phyloP scores from a whole-genome alignment of 2,888 invertebrate genomes.

The Melanchra persicariae region DNA sequence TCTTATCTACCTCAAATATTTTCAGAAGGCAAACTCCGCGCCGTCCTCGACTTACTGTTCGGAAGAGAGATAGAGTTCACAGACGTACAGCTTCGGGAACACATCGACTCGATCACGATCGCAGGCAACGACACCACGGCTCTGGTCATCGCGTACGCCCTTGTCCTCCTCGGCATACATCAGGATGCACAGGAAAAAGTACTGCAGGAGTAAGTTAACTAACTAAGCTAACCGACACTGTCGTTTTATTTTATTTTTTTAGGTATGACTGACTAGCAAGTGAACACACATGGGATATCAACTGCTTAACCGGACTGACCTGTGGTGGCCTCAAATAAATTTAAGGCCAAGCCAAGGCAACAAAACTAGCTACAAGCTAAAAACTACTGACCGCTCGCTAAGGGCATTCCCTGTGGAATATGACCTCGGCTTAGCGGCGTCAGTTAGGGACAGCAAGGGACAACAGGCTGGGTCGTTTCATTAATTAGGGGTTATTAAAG shows the following conservation, averaged over 20 bases:
- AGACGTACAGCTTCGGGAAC: conserved; percentile 89
- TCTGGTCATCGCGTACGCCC: conserved; percentile 85
- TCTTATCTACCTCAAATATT: not conserved
- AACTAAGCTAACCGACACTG: not conserved
- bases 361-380: no score
- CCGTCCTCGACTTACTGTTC: conserved; percentile 87
- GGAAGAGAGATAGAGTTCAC: conserved; percentile 87
- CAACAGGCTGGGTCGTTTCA: no score
- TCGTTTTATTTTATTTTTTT: not conserved
- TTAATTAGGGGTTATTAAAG: no score
- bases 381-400: no score
- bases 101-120: conserved; percentile 91
- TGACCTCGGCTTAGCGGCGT: no score
- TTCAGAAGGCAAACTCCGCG: conserved; percentile 83
- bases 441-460: no score
- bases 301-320: no score
- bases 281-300: no score
- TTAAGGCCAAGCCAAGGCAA: no score
- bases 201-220: conserved; percentile 80
- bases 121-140: conserved; percentile 91
- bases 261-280: no score
- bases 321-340: no score
- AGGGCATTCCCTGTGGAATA: no score
- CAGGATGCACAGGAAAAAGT: conserved; percentile 80
- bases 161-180: conserved; percentile 85